Evolutionary conservation across 2,113 vertebrate species (phyloP).

Genomic region (Excalfactoria chinensis): DNA sequence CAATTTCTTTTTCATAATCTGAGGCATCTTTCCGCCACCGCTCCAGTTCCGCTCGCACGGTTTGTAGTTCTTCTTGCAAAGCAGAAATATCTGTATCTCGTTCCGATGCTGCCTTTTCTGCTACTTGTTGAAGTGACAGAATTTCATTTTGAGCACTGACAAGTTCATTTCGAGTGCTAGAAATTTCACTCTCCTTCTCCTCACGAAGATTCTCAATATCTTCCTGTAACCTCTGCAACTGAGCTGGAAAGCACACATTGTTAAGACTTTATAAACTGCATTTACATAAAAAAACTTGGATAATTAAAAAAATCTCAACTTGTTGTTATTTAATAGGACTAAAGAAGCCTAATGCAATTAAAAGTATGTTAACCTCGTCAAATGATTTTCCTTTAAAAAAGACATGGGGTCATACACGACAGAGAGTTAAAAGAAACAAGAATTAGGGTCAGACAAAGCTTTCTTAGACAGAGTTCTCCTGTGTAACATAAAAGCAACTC

Average conservation of each 20-base stretch:
- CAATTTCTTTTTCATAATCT: conserved; percentile 90
- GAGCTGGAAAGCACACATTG: conserved; percentile 66
- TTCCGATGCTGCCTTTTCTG: conserved; percentile 85
- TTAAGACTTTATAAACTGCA: background rate
- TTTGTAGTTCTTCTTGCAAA: conserved; percentile 87
- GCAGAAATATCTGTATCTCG: conserved; percentile 86
- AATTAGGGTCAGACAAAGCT: background rate
- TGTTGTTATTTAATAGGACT: background rate
- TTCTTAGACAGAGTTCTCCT: background rate
- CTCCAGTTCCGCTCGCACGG: conserved; percentile 87
- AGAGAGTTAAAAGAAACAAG: background rate
- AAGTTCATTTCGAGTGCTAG: conserved; percentile 87
- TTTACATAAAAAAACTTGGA: background rate
- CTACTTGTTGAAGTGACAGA: conserved; percentile 87
- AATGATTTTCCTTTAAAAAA: background rate
- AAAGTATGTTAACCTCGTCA: background rate
- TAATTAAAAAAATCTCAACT: background rate
- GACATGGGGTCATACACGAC: background rate
- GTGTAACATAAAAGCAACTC: background rate
- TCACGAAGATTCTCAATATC: conserved; percentile 92
- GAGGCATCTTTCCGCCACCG: conserved; percentile 87
- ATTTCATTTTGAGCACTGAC: conserved; percentile 93
- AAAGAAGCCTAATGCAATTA: background rate
- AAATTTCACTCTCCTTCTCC: conserved; percentile 91
- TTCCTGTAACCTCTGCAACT: conserved; percentile 86